Base-by-base conservation (phyloP, 2,113 vertebrate genomes). In the Agapornis roseicollis region DNA sequence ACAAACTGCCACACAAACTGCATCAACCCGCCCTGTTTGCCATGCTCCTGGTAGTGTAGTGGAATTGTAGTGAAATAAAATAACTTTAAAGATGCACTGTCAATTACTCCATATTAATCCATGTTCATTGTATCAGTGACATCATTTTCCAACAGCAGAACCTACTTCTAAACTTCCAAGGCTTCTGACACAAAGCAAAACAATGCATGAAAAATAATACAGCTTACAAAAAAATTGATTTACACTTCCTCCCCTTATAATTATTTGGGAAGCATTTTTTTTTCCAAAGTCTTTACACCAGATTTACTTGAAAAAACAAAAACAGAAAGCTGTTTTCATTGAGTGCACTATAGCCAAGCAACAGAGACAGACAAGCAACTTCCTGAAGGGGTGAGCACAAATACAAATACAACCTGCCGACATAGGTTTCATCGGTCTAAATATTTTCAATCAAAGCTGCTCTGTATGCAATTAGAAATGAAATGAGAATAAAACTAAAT, bases 341-440 rank as follows among this genome's bases (percentile, higher is more conserved):
- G 85, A 76, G 33, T 52, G 18, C 11, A 23, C 50, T 65, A 76
- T 35, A 88, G 53, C 53, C 61, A 85, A 93, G 79, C 70, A 92
- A 66, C 37, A 82, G 89, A 91, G 47, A 80, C 49, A 91, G 84
- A 79, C 55, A 81, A 88, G 63, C 76, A 88, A 85, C 83, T 94
- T 96, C 88, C 92, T 90, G 85, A 93, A 77, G 68, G 88, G 49
- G 31, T 85, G 46, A 94, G 37, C 68, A 93, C 69, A 91, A 94
- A 94, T n/a, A 90, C 35, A 92, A 86, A 74, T 52, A 86, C 19
- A 77, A 60, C 12, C 69, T 73, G 82, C 50, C 77, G 79, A 69
- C 52, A 76, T 1, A 2, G 17, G 22, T 65, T 78, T 88, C 6
- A 1, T 85, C 64, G 63, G 80, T 42, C 64, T 83, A 90, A 95